Base-by-base conservation (phyloP, 2,888 invertebrate genomes). In the Ornithoptera alexandrae region DNA sequence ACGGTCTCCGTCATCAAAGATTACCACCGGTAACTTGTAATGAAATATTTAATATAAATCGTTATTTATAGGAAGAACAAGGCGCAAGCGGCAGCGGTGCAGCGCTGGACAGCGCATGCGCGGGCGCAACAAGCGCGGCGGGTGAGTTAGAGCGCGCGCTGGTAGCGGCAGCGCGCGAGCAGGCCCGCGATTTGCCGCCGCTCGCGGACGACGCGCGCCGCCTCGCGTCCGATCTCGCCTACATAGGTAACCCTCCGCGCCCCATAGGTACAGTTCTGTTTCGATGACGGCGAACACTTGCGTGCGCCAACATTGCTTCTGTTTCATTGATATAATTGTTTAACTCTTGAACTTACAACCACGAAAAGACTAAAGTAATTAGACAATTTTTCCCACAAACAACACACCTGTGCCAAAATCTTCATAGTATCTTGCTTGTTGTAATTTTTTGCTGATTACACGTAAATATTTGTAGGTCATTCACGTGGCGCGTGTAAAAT, bases 111-210 rank as follows among this genome's bases (percentile, higher is more conserved):
- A 92, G 94, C 88, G 93, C 95, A 85, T 94, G 90, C 87, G 93
- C 92, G 82, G 92, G 91, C 92, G 94, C 98, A 65, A 95, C 96
- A 72, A 95, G 96, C 79, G 97, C 98, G 59, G 97, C 97, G 15
- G 95, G 95, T 64, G 98, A 98, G 83, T 93, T 98, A 75, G 95
- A 95, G 79, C 94, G 95, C 74, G 95, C 96, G 64, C 94, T 96
- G 62, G 95, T 96, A 80, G 94, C 95, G 72, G 96, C 93, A 63
- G 92, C 92, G 72, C 83, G 92, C 56, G 89, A 92, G 76, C 92
- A 92, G 76, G 92, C 92, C 62, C 81, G 89, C 39, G 92, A 92
- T 78, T 82, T 92, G 62, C 87, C 90, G 17, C 86, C 90, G 36
- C 86, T 92, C 67, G 91, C 92, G 22, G 89, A 88, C 72, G 90